Percentiles rank a stretch among this genome's conserved stretches.
Evolutionary conservation across 2,113 vertebrate genomes (phyloP).

Genomic region (Cichladusa arquata): DNA sequence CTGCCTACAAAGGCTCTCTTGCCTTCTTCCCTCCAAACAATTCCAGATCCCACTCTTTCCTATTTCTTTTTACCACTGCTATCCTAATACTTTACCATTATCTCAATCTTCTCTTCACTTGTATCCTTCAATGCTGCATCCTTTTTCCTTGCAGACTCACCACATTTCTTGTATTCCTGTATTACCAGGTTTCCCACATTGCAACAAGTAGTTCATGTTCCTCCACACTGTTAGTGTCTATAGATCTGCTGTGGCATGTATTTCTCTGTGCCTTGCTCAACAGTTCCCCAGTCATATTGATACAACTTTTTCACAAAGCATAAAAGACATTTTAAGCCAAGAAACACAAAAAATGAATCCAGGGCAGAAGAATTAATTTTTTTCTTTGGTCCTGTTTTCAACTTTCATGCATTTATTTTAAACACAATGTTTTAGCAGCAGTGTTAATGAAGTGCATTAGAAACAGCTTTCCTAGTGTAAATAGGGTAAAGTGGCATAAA

Average conservation of each 20-base stretch:
- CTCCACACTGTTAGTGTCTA: neutral
- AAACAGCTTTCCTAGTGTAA: neutral
- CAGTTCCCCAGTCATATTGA: neutral
- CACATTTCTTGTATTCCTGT: neutral
- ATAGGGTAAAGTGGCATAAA: neutral
- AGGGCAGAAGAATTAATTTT: neutral
- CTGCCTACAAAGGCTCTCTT: neutral
- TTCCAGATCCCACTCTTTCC: neutral
- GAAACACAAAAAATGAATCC: neutral
- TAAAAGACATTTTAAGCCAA: neutral
- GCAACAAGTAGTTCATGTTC: neutral
- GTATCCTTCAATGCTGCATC: neutral
- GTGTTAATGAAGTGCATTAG: neutral
- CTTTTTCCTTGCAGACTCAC: neutral
- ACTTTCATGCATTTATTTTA: neutral
- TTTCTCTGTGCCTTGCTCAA: neutral
- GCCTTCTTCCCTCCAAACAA: neutral
- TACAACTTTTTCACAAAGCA: neutral
- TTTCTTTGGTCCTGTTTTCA: neutral
- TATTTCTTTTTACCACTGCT: neutral
- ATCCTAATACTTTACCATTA: neutral
- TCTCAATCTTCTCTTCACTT: neutral
- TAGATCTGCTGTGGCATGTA: neutral
- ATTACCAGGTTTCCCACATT: neutral
- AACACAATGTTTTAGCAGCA: neutral